Percentiles rank a stretch among this genome's conserved stretches.
Conservation (phyloP, 1,140 invertebrate species). For the Plectus sambesii region DNA sequence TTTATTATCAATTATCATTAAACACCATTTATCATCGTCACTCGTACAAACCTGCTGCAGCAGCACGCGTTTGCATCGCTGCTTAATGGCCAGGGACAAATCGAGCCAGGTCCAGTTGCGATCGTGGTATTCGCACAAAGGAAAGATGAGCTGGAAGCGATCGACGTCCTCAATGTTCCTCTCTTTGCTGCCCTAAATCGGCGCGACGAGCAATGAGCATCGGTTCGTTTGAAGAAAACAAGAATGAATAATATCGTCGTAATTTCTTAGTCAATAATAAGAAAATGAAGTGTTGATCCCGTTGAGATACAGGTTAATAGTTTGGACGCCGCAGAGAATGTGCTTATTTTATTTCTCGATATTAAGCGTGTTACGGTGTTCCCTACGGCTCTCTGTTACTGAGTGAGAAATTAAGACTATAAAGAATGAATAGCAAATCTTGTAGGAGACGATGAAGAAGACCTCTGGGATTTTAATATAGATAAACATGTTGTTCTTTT, state of each 20-base stretch:
- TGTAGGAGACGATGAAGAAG: conserved; percentile 86
- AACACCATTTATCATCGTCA: no score
- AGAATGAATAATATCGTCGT: no score
- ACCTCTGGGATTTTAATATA: conserved; percentile 95
- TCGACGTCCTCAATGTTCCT: conserved; percentile 93
- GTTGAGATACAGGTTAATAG: no score
- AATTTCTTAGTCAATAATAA: no score
- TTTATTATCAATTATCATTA: no score
- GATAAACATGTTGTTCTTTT: conserved; percentile 95
- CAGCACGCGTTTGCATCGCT: conserved; percentile 56
- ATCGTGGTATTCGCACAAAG: conserved; percentile 93
- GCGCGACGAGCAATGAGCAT: no score
- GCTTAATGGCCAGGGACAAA: conserved; percentile 83
- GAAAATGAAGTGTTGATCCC: no score
- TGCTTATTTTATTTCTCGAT: no score
- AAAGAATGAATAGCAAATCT: conserved; percentile 36
- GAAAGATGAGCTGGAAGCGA: conserved; percentile 81
- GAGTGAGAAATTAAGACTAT: conserved; percentile 3
- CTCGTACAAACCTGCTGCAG: no score
- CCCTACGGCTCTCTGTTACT: not conserved
- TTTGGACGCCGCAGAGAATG: no score
- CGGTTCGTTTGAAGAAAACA: no score
- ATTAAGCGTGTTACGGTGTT: no score
- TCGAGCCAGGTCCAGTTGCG: conserved; percentile 99
- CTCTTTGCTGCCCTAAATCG: conserved; percentile 81